These are phyloP conservation scores for Blastobasis lacticolella DNA, from an alignment of 2,888 invertebrate genomes.

Conservation along the genomic window DNA sequence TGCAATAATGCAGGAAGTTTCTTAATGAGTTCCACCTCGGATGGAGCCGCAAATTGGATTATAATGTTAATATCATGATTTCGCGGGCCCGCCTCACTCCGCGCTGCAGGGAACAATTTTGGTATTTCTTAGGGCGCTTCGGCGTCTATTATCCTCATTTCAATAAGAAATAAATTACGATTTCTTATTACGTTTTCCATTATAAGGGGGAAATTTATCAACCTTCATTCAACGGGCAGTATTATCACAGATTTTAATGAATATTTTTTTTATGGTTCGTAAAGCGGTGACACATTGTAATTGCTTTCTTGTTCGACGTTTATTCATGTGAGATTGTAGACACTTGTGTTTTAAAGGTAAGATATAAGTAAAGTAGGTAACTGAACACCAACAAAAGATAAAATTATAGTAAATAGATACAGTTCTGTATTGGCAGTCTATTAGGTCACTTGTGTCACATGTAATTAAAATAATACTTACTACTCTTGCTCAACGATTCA, in stretches of 20 bases:
- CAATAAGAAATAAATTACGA: slow-evolving; percentile 74
- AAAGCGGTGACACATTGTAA: neutral
- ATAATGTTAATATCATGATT: slow-evolving; percentile 68
- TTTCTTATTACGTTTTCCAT: slow-evolving; percentile 72
- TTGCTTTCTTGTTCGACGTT: neutral
- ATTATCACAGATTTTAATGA: slow-evolving; percentile 53
- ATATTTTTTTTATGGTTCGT: slow-evolving; percentile 32
- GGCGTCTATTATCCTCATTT: slow-evolving; percentile 68
- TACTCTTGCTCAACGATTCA: no score
- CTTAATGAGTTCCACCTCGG: slow-evolving; percentile 66
- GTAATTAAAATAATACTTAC: no score
- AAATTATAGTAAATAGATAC: no score
- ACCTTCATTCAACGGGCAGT: slow-evolving; percentile 56
- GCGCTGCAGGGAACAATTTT: slow-evolving; percentile 53
- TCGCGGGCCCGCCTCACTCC: slow-evolving; percentile 35
- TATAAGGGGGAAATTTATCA: slow-evolving; percentile 60
- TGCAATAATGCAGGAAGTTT: slow-evolving; percentile 64
- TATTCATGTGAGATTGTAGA: neutral
- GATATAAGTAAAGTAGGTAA: no score
- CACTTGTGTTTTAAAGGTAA: no score
- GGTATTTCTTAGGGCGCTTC: slow-evolving; percentile 50
- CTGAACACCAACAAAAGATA: no score
- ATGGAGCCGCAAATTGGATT: slow-evolving; percentile 62
- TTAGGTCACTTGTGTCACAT: no score
- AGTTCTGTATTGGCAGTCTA: no score